These are phyloP conservation scores for Incurvaria masculella DNA, from an alignment of 2,888 invertebrate species.

Conservation along the genomic window DNA sequence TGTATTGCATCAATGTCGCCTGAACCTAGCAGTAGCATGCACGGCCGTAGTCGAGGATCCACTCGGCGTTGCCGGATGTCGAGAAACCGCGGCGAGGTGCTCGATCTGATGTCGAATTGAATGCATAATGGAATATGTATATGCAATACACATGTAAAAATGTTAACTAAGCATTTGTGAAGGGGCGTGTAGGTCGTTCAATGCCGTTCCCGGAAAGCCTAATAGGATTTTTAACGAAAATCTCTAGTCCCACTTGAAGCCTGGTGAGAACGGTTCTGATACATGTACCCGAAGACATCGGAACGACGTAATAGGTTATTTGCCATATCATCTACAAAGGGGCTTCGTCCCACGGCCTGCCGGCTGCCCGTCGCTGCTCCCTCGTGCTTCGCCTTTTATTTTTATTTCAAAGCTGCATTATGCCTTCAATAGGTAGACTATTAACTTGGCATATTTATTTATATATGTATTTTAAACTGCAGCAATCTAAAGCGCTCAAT, in stretches of 20 bases:
- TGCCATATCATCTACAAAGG: not conserved
- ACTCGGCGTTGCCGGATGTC: not conserved
- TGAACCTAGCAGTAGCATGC: no score
- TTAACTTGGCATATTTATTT: slow-evolving; percentile 16
- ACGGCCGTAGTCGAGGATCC: no score
- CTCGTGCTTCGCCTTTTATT: slow-evolving; percentile 35
- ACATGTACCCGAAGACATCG: not conserved
- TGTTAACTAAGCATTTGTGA: slow-evolving; percentile 59
- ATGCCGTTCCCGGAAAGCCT: slow-evolving; percentile 25
- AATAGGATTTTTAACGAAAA: slow-evolving; percentile 60
- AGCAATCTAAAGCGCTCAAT: slow-evolving; percentile 55
- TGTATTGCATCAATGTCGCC: no score
- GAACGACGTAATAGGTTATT: not conserved
- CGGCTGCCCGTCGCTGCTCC: slow-evolving; percentile 20
- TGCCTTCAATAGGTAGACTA: slow-evolving; percentile 41
- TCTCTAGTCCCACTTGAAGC: slow-evolving; percentile 67
- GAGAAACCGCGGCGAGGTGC: slow-evolving; percentile 25
- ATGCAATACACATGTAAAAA: slow-evolving; percentile 17
- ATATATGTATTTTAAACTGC: slow-evolving; percentile 45
- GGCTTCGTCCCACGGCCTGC: slow-evolving; percentile 11
- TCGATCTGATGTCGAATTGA: slow-evolving; percentile 48
- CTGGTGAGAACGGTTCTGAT: slow-evolving; percentile 28
- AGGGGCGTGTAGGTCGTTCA: slow-evolving; percentile 45
- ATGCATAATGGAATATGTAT: slow-evolving; percentile 49
- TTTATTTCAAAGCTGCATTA: slow-evolving; percentile 43